A percentile compares a stretch with the other conserved stretches of the same genome.
Conservation (phyloP, 64 coral and sea anemone species). For the Porites australiensis region DNA sequence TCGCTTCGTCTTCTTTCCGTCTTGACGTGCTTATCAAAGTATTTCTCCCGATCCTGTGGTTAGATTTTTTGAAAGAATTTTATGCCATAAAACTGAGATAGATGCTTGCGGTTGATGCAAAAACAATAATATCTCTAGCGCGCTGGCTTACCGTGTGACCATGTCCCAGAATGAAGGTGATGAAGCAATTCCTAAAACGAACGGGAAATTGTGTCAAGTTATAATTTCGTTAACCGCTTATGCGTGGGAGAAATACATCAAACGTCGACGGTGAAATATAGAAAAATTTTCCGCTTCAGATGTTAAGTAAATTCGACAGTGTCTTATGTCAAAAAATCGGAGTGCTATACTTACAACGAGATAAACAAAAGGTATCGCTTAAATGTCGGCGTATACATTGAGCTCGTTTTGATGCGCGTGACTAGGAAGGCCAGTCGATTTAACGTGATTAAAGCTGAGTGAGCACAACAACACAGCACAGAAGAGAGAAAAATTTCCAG, state of each 20-base stretch:
- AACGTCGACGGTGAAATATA: neutral
- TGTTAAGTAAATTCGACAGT: neutral
- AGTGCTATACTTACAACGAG: slow-evolving; percentile 9
- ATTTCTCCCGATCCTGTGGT: neutral
- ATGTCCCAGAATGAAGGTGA: neutral
- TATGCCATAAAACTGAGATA: neutral
- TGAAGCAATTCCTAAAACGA: slow-evolving; percentile 12
- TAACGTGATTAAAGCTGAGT: neutral
- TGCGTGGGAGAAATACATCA: neutral
- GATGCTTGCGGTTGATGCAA: neutral
- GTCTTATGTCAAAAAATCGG: neutral
- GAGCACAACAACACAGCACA: slow-evolving; percentile 5
- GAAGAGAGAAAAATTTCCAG: slow-evolving; percentile 29
- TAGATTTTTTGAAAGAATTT: neutral
- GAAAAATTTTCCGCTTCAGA: neutral
- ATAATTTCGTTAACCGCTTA: neutral
- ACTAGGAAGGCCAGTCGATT: neutral
- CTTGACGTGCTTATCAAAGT: slow-evolving; percentile 69
- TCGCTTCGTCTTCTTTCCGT: slow-evolving; percentile 72
- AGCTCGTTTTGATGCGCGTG: slow-evolving; percentile 6
- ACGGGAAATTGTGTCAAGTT: neutral
- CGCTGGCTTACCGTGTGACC: slow-evolving; percentile 1
- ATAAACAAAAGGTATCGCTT: slow-evolving; percentile 3
- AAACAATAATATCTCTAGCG: neutral
- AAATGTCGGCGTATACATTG: neutral